Evolutionary conservation across 2,888 invertebrate species (phyloP).

Genomic region (Alviniconcha strummeri): DNA sequence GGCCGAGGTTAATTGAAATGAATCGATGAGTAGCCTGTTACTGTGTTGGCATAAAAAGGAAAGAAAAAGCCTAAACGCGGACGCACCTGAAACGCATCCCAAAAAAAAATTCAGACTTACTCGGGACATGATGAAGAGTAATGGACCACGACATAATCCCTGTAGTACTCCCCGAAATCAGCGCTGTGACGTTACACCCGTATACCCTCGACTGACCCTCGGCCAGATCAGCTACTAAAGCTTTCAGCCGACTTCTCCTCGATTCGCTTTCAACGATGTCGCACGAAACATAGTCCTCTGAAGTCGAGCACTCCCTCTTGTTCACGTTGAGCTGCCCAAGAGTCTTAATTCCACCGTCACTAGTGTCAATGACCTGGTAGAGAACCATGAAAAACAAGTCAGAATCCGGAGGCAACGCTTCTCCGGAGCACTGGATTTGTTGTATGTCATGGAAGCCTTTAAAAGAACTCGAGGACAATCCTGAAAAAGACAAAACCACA

Average conservation of each 20-base stretch:
- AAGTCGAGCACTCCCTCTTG: background rate
- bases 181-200: slow-evolving; percentile 6
- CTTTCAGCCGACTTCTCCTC: background rate
- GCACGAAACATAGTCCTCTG: slow-evolving; percentile 12
- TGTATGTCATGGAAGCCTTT: slow-evolving; percentile 8
- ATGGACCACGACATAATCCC: background rate
- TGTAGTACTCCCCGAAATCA: background rate
- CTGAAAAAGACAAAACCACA: slow-evolving; percentile 5
- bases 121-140: background rate
- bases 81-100: too few species aligned
- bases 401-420: background rate
- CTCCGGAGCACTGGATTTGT: slow-evolving; percentile 9
- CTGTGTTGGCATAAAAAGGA: too few species aligned
- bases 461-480: background rate
- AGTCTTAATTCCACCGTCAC: background rate
- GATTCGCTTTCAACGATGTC: background rate
- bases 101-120: slow-evolving; percentile 1
- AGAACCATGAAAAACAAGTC: slow-evolving; percentile 9
- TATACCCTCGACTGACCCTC: background rate
- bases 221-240: background rate
- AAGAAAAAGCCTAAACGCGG: too few species aligned
- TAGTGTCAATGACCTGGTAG: background rate
- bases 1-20: too few species aligned
- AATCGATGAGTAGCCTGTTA: too few species aligned
- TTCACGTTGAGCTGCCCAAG: slow-evolving; percentile 1